A percentile compares a stretch with the other conserved stretches of the same genome.
Evolutionary conservation across 2,113 vertebrate genomes (phyloP).

Genomic region (Rhea americana): DNA sequence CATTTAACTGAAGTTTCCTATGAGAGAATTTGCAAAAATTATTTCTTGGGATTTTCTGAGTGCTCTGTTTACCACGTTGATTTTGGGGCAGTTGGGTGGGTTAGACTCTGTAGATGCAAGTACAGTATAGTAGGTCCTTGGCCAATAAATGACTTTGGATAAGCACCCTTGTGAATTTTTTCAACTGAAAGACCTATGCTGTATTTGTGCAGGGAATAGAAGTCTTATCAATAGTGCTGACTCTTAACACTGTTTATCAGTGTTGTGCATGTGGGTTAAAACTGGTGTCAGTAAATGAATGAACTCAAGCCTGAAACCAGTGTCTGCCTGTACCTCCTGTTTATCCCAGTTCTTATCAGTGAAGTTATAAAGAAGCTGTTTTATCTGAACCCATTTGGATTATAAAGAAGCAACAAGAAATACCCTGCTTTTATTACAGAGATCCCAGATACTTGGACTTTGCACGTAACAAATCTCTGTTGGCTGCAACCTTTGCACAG

Average conservation of each 20-base stretch:
- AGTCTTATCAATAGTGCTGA: constrained; percentile 63
- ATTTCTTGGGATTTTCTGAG: not conserved
- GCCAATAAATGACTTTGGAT: not conserved
- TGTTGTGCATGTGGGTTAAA: constrained; percentile 55
- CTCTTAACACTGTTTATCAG: constrained; percentile 57
- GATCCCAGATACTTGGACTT: constrained; percentile 72
- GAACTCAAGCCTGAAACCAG: constrained; percentile 7
- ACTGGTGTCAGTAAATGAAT: constrained; percentile 13
- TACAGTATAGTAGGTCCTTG: not conserved
- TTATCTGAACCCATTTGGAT: constrained; percentile 33
- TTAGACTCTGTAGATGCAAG: not conserved
- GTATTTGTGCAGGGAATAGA: constrained; percentile 9
- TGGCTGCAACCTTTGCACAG: constrained; percentile 79
- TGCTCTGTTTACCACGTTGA: not conserved
- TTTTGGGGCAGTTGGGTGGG: not conserved
- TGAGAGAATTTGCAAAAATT: not conserved
- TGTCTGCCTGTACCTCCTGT: constrained; percentile 24
- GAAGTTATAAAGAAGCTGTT: constrained; percentile 60
- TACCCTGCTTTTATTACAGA: constrained; percentile 51
- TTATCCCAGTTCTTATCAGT: constrained; percentile 57
- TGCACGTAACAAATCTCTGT: constrained; percentile 67
- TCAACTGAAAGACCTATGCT: not conserved
- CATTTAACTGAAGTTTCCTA: not conserved
- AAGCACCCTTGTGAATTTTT: not conserved
- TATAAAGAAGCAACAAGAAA: constrained; percentile 54